Base-by-base conservation (phyloP, 2,888 invertebrate genomes). In the Cecidostiba fungosa region DNA sequence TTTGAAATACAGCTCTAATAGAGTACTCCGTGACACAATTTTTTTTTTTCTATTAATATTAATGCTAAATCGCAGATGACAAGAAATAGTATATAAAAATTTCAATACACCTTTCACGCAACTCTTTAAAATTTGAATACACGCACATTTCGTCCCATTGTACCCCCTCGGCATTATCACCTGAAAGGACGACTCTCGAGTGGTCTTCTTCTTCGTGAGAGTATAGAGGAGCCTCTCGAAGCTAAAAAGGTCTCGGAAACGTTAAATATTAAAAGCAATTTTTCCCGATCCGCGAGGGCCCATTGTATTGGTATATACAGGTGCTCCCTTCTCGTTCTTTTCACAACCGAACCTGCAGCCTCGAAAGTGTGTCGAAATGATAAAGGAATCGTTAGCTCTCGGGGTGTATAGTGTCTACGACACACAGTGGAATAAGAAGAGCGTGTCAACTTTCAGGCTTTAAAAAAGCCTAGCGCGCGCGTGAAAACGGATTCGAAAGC, bases 361-460 rank as follows among this genome's bases (percentile, higher is more conserved):
- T 50, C n/a, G 88, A 89, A 88, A 91, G 89, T 90, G 90, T 90
- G 90, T 91, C 90, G 90, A 90, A 91, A 90, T 89, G 89, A 91
- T 91, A 91, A 91, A 91, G 87, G 89, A 89, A 87, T 90, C 88
- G 88, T 89, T 89, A 89, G 89, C 81, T 76, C 54, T 8, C 29
- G 66, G 82, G 79, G 36, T 39, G 82, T 82, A 4, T 81, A 50
- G 19, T n/a, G n/a, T 19, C 3, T 5, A 5, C n/a, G 77, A 88
- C 86, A 86, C 88, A 88, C 86, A 88, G 87, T n/a, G n/a, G n/a
- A n/a, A n/a, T 88, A 86, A 87, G 50, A 50, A 19, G 19, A 50
- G 50, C 88, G 89, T 88, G 89, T 91, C 90, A 88, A 90, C 89
- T 90, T 90, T 90, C 89, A 78, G 78, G 76, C 29, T 77, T 59